Evolutionary conservation across 2,888 invertebrate genomes (phyloP).

Genomic region (Scaptomyza polygonia): DNA sequence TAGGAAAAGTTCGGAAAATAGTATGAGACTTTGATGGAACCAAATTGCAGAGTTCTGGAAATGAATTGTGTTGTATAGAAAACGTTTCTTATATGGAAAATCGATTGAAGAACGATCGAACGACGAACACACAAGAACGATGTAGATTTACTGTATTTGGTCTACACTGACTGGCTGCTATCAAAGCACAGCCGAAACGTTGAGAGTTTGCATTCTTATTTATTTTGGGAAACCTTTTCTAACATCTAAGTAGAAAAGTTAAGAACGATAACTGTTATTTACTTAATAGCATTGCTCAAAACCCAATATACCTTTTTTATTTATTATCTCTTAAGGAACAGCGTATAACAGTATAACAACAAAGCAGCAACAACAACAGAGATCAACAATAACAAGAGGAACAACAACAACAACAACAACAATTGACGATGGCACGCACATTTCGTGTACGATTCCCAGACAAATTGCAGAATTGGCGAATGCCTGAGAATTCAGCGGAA

Average conservation of each 20-base stretch:
- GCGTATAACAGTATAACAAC: constrained; percentile 32
- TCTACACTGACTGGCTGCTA: background rate
- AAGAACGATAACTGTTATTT: no score
- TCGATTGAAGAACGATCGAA: no score
- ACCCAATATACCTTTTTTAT: background rate
- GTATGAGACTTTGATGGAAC: no score
- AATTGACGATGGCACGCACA: constrained; percentile 71
- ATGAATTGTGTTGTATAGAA: no score
- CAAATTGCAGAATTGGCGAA: constrained; percentile 78
- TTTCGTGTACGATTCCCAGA: constrained; percentile 77
- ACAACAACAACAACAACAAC: constrained; percentile 3
- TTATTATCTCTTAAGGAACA: background rate
- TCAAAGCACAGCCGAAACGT: background rate
- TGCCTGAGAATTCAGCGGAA: constrained; percentile 74
- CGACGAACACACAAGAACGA: no score
- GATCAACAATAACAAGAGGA: constrained; percentile 11
- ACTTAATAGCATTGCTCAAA: background rate
- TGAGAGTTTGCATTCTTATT: background rate
- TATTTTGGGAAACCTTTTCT: no score
- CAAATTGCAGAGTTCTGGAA: no score
- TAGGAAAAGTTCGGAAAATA: no score
- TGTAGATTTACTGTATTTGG: background rate
- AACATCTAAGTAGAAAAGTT: no score
- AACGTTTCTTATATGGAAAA: no score
- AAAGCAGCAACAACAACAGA: constrained; percentile 22